These are phyloP conservation scores for Eira barbara DNA, from an alignment of 2,113 vertebrate genomes.

Conservation along the genomic window DNA sequence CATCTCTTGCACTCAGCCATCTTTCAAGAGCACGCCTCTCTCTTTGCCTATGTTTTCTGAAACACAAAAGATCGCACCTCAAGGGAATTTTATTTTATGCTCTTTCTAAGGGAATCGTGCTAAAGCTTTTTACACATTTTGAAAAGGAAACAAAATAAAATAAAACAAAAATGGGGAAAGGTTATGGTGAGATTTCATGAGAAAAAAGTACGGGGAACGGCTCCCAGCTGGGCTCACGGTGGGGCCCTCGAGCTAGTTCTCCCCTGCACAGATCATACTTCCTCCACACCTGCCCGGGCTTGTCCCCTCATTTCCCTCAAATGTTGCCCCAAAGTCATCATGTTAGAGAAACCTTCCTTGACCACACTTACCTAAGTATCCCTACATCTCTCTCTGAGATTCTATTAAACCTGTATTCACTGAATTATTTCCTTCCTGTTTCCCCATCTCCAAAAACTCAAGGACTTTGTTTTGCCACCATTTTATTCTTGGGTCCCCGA, in stretches of 20 bases:
- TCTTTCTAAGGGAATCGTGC: background rate
- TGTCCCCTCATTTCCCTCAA: background rate
- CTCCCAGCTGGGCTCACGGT: fast-evolving
- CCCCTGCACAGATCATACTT: too few species aligned
- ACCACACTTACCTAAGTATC: background rate
- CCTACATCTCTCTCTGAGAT: background rate
- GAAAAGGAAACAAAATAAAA: slow-evolving; percentile 25
- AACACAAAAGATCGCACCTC: background rate
- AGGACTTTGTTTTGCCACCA: background rate
- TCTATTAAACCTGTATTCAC: background rate
- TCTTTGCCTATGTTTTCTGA: background rate
- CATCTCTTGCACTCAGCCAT: background rate
- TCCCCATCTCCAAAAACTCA: background rate
- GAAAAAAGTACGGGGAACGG: fast-evolving
- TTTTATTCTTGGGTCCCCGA: background rate
- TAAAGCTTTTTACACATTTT: background rate
- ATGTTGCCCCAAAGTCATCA: background rate
- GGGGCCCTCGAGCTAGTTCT: background rate
- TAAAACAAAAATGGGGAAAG: background rate
- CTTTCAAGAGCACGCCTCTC: background rate
- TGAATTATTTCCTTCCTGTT: background rate
- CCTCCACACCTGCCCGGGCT: background rate
- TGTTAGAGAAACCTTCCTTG: background rate
- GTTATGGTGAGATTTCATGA: background rate
- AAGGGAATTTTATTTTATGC: background rate